These are phyloP conservation scores for Caenorhabditis sp. DNA, from an alignment of 2,888 invertebrate species.

Conservation along the genomic window DNA sequence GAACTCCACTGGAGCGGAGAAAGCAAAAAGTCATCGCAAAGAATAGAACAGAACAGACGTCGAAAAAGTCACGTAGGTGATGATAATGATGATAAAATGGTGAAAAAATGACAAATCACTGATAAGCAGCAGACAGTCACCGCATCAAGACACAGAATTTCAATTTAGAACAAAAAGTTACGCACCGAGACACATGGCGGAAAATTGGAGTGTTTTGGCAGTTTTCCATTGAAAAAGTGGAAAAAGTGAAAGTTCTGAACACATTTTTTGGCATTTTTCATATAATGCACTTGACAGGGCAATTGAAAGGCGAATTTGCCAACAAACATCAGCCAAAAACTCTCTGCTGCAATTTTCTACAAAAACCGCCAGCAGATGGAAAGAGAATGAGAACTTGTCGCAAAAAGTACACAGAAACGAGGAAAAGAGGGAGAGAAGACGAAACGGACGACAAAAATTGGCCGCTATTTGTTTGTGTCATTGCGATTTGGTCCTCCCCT, in stretches of 20 bases:
- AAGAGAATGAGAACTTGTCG: too few relatives aligned
- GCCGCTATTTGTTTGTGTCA: constrained; percentile 58
- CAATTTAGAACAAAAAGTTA: not conserved
- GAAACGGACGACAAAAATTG: constrained; percentile 48
- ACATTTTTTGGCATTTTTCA: not conserved
- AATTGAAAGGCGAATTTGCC: too few relatives aligned
- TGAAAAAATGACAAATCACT: not conserved
- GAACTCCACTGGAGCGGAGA: too few relatives aligned
- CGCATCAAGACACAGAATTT: too few relatives aligned
- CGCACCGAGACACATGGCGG: too few relatives aligned
- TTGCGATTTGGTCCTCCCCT: not conserved
- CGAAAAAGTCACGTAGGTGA: constrained; percentile 4
- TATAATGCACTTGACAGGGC: not conserved
- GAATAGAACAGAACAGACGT: too few relatives aligned
- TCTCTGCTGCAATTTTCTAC: too few relatives aligned
- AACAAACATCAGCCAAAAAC: too few relatives aligned
- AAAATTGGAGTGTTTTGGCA: not conserved
- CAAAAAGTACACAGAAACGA: constrained; percentile 26
- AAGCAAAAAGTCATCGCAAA: too few relatives aligned
- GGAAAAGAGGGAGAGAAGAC: constrained; percentile 4
- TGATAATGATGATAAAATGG: constrained; percentile 5
- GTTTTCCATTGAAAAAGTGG: not conserved
- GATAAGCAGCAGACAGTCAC: not conserved
- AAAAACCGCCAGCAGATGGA: too few relatives aligned
- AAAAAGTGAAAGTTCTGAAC: not conserved